These are phyloP conservation scores for Malacoctenus gilli DNA, from an alignment of 2,797 vertebrate species.

Conservation along the genomic window DNA sequence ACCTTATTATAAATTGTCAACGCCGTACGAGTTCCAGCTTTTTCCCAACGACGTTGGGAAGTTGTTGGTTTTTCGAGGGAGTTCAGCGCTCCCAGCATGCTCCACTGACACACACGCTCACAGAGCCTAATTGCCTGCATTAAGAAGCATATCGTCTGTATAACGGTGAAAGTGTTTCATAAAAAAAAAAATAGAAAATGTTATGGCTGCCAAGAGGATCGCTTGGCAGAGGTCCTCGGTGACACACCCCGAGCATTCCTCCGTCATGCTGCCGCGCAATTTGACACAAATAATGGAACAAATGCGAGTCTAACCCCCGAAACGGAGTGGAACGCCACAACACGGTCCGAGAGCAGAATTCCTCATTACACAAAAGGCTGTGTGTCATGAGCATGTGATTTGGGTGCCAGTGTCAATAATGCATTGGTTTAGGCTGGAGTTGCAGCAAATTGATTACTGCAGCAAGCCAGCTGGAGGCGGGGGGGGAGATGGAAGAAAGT, in stretches of 20 bases:
- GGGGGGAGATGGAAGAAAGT: constrained; percentile 19
- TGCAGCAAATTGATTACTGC: constrained; percentile 22
- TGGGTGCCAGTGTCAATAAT: constrained; percentile 35
- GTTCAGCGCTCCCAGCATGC: constrained; percentile 8
- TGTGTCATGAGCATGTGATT: constrained; percentile 41
- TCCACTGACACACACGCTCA: constrained; percentile 12
- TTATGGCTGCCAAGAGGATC: constrained; percentile 60
- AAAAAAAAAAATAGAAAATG: constrained; percentile 57
- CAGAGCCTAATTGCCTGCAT: constrained; percentile 37
- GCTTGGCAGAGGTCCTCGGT: constrained; percentile 35
- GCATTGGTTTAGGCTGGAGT: constrained; percentile 12
- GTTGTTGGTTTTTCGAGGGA: constrained; percentile 22
- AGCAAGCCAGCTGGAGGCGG: constrained; percentile 13
- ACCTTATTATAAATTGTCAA: not conserved
- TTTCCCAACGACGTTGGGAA: constrained; percentile 26
- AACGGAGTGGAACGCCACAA: constrained; percentile 31
- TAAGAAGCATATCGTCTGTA: constrained; percentile 46
- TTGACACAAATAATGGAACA: constrained; percentile 39
- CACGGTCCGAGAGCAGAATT: constrained; percentile 39
- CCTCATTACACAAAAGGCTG: constrained; percentile 43
- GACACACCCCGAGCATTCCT: constrained; percentile 44
- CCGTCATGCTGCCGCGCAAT: constrained; percentile 31
- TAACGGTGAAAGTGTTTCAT: constrained; percentile 38
- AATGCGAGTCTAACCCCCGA: constrained; percentile 18
- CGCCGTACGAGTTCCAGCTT: constrained; percentile 14